These are phyloP conservation scores for Palythoa heliodiscus DNA, from an alignment of 92 coral and sea anemone species.

Conservation along the genomic window DNA sequence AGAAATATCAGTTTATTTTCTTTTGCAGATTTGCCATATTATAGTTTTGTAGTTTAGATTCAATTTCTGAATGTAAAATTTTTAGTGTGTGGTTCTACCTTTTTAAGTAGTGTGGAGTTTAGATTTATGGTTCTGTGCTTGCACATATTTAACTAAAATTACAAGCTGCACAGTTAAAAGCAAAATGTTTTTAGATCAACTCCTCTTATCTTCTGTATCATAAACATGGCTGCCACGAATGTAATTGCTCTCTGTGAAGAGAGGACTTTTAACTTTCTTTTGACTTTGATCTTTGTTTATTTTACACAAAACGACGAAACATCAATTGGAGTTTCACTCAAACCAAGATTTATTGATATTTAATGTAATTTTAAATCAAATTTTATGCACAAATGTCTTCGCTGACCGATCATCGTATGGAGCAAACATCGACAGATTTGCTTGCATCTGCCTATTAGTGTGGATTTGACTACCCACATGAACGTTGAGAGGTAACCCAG, in stretches of 20 bases:
- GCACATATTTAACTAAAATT: no score
- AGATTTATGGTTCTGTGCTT: no score
- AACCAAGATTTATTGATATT: slow-evolving; percentile 22
- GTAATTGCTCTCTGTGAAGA: slow-evolving; percentile 32
- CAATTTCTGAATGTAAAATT: no score
- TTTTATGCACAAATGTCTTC: slow-evolving; percentile 32
- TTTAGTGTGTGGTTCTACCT: no score
- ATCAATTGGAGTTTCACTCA: slow-evolving; percentile 22
- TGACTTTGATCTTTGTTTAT: slow-evolving; percentile 24
- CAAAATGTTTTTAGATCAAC: no score
- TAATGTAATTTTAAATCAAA: slow-evolving; percentile 31
- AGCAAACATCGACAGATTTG: slow-evolving; percentile 46
- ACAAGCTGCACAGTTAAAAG: no score
- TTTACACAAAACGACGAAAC: slow-evolving; percentile 26
- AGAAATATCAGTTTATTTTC: no score
- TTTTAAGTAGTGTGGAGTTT: no score
- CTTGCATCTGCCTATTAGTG: slow-evolving; percentile 36
- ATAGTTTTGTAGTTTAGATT: no score
- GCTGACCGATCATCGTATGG: slow-evolving; percentile 53
- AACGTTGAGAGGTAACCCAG: slow-evolving; percentile 51
- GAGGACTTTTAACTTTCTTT: slow-evolving; percentile 8
- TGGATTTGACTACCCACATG: slow-evolving; percentile 51
- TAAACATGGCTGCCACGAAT: slow-evolving; percentile 41
- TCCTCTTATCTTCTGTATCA: no score
- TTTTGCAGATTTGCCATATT: no score